Percentiles rank a stretch among this genome's conserved stretches.
Conservation (phyloP, 2,888 invertebrate genomes). For the Steromphala cineraria region DNA sequence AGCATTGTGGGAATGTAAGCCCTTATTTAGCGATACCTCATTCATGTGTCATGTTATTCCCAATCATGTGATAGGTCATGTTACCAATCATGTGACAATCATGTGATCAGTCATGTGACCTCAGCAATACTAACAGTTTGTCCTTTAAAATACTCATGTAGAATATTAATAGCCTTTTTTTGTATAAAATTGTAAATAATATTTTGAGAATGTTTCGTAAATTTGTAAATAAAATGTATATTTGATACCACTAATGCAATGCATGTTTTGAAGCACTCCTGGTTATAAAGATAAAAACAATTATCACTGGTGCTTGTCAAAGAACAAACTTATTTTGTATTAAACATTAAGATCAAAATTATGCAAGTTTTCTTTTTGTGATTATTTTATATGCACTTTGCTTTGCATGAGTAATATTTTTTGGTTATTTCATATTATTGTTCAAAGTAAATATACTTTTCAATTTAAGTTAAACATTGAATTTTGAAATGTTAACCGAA, state of each 20-base stretch:
- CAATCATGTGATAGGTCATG: slow-evolving; percentile 14
- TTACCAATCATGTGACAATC: background rate
- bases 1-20: background rate
- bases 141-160: slow-evolving; percentile 13
- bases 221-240: background rate
- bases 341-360: background rate
- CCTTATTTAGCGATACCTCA: slow-evolving; percentile 4
- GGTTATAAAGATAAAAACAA: background rate
- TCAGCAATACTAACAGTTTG: slow-evolving; percentile 21
- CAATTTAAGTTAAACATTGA: too few species aligned
- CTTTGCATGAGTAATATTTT: background rate
- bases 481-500: too few species aligned
- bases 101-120: slow-evolving; percentile 18
- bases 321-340: background rate
- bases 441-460: too few species aligned
- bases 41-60: slow-evolving; percentile 4
- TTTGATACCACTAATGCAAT: background rate
- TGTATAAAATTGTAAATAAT: background rate
- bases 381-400: background rate
- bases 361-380: background rate
- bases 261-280: background rate
- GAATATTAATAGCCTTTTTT: background rate
- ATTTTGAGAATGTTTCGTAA: background rate
- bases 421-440: background rate
- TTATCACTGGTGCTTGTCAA: background rate